These are phyloP conservation scores for Xiphophorus birchmanni DNA, from an alignment of 2,797 vertebrate genomes.

Conservation along the genomic window DNA sequence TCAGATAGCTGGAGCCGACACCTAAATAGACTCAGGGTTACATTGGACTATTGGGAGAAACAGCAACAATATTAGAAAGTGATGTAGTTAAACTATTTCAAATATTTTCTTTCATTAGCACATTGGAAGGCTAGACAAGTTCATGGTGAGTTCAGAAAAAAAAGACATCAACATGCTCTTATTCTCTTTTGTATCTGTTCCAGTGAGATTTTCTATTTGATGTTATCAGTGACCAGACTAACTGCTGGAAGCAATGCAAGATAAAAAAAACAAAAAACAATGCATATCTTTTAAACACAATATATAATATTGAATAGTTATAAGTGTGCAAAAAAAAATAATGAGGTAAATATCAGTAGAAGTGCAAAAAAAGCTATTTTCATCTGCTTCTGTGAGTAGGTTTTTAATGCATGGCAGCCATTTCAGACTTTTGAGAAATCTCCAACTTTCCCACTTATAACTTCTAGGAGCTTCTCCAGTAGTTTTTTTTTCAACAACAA, in stretches of 20 bases:
- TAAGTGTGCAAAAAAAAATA: neutral
- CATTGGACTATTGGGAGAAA: constrained; percentile 8
- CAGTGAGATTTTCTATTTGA: neutral
- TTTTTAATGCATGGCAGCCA: neutral
- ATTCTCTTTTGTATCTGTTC: neutral
- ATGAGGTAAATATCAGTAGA: neutral
- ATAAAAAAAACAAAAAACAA: neutral
- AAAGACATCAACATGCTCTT: neutral
- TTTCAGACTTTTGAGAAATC: neutral
- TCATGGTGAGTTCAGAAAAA: neutral
- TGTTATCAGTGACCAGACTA: neutral
- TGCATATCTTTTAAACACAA: neutral
- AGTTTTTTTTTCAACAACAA: neutral
- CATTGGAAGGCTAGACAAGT: neutral
- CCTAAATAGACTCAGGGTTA: constrained; percentile 49
- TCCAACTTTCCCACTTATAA: neutral
- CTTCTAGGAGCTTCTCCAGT: neutral
- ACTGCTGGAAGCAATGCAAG: neutral
- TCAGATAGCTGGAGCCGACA: constrained; percentile 60
- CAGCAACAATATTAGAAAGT: constrained; percentile 1
- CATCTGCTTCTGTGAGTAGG: neutral
- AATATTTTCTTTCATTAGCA: neutral
- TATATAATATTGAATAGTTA: neutral
- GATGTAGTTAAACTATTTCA: neutral
- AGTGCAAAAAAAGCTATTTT: neutral